Evolutionary conservation across 2,888 invertebrate genomes (phyloP).

Genomic region (Cryptosula pallasiana): DNA sequence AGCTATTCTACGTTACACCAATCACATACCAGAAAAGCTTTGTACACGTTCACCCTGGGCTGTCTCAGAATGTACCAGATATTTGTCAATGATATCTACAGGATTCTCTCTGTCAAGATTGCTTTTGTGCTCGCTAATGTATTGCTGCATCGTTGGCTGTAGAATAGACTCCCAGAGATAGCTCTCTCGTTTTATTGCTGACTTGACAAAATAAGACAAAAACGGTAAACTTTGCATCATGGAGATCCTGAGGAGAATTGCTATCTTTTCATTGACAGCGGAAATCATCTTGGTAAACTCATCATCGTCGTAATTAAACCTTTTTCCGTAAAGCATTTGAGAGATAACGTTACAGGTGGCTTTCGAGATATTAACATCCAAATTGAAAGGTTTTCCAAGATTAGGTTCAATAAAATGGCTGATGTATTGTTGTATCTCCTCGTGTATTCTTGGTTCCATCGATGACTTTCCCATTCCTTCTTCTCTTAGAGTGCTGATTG

Average conservation of each 20-base stretch:
- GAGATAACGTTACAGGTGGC: background rate
- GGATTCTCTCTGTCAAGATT: background rate
- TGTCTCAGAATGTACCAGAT: background rate
- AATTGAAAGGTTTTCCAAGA: background rate
- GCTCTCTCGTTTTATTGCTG: background rate
- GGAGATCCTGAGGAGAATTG: background rate
- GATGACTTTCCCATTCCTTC: slow-evolving; percentile 4
- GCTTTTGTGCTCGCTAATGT: slow-evolving; percentile 10
- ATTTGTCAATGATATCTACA: slow-evolving; percentile 3
- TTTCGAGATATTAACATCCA: background rate
- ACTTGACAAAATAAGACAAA: background rate
- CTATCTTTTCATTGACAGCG: background rate
- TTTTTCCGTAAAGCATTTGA: background rate
- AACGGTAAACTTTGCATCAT: slow-evolving; percentile 1
- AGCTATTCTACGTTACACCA: too few relatives aligned
- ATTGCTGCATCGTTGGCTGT: background rate
- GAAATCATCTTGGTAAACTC: background rate
- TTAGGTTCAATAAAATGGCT: slow-evolving; percentile 9
- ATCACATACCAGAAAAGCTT: slow-evolving; percentile 21
- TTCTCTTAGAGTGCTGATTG: background rate
- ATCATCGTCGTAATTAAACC: background rate
- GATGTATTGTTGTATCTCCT: background rate
- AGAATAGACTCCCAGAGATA: background rate
- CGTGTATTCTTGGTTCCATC: background rate
- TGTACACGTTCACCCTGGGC: background rate